These are phyloP conservation scores for Chrysogorgia sp. DNA, from an alignment of 92 coral and sea anemone species.

Conservation along the genomic window DNA sequence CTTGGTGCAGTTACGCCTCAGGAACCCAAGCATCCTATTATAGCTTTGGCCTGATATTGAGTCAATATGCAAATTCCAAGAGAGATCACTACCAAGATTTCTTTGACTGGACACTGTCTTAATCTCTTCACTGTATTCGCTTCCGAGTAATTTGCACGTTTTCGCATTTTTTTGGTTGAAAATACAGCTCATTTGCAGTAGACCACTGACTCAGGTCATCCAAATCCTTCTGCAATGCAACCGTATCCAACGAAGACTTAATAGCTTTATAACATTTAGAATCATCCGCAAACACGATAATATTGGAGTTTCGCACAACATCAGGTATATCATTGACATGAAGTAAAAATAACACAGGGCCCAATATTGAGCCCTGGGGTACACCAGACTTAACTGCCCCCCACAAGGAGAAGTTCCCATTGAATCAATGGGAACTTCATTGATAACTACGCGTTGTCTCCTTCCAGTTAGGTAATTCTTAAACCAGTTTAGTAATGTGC, in stretches of 20 bases:
- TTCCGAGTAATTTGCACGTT: conserved; percentile 51
- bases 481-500: conserved; percentile 53
- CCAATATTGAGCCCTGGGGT: conserved; percentile 52
- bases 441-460: conserved; percentile 50
- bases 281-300: conserved; percentile 62
- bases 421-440: too few relatives aligned
- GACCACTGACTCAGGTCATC: conserved; percentile 51
- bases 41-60: too few relatives aligned
- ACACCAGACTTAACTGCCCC: conserved; percentile 41
- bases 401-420: conserved; percentile 51
- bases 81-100: too few relatives aligned
- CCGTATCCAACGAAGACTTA: conserved; percentile 30
- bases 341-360: conserved; percentile 52
- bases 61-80: too few relatives aligned
- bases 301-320: conserved; percentile 29
- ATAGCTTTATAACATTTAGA: conserved; percentile 53
- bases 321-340: conserved; percentile 57
- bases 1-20: too few relatives aligned
- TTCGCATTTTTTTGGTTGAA: conserved; percentile 54
- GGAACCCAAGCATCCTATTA: too few relatives aligned
- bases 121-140: too few relatives aligned
- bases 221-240: conserved; percentile 49
- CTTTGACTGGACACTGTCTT: too few relatives aligned
- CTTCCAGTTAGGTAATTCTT: conserved; percentile 52
- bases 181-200: conserved; percentile 46